Conservation (phyloP, 2,797 vertebrate genomes). For the Gadopsis marmoratus region DNA sequence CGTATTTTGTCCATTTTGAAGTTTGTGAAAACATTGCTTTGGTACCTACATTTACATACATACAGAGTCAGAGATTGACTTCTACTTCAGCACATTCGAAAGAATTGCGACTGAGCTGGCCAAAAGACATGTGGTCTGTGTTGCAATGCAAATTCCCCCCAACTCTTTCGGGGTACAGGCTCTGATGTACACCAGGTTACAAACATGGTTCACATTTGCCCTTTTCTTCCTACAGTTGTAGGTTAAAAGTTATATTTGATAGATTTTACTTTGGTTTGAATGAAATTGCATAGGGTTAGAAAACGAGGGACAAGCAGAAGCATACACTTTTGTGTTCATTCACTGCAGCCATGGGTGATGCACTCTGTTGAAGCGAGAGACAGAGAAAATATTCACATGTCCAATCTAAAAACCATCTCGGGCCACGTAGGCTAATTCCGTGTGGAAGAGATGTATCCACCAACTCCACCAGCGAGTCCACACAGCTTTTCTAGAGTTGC, state of each 20-base stretch:
- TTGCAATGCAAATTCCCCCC: no score
- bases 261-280: neutral
- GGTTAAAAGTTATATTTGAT: neutral
- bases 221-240: neutral
- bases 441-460: neutral
- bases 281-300: neutral
- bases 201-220: neutral
- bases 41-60: no score
- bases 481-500: neutral
- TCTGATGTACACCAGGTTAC: no score
- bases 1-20: no score
- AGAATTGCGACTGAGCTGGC: no score
- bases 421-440: slow-evolving; percentile 3
- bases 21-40: no score
- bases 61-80: no score
- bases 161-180: no score
- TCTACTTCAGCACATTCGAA: no score
- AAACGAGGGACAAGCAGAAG: neutral
- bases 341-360: neutral
- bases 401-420: slow-evolving; percentile 28
- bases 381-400: neutral
- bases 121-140: no score
- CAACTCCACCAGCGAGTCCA: neutral
- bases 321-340: neutral
- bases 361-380: neutral